Conservation (phyloP, 2,888 invertebrate genomes). For the Drosophila rubida region DNA sequence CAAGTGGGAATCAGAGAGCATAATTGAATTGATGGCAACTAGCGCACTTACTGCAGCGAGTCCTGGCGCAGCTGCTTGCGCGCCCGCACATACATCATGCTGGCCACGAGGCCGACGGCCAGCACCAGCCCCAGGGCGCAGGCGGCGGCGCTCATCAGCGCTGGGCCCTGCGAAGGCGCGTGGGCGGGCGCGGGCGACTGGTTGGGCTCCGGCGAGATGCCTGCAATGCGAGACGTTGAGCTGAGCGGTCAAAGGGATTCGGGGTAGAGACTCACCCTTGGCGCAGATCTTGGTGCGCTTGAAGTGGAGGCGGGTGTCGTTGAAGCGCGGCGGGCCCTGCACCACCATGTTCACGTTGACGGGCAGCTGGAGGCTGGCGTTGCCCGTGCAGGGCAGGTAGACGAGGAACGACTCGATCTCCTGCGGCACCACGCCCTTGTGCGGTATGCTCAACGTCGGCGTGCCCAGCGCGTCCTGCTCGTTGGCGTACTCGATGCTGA, state of each 20-base stretch:
- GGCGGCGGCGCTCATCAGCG: slow-evolving; percentile 92
- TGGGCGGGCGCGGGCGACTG: slow-evolving; percentile 90
- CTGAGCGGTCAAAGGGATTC: no score
- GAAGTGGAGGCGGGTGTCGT: slow-evolving; percentile 90
- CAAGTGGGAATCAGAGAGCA: slow-evolving; percentile 14
- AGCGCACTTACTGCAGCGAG: slow-evolving; percentile 83
- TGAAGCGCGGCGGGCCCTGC: slow-evolving; percentile 89
- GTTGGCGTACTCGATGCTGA: slow-evolving; percentile 83
- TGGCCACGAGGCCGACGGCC: slow-evolving; percentile 83
- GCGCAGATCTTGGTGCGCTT: slow-evolving; percentile 95
- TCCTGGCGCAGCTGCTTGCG: slow-evolving; percentile 84
- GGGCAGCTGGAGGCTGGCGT: slow-evolving; percentile 92
- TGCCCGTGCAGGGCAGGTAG: slow-evolving; percentile 93
- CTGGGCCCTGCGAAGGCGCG: slow-evolving; percentile 88
- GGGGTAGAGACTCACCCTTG: slow-evolving; percentile 88
- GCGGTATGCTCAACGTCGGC: slow-evolving; percentile 93
- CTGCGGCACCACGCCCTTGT: slow-evolving; percentile 91
- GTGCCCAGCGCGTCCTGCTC: slow-evolving; percentile 91
- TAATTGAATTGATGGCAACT: slow-evolving; percentile 46
- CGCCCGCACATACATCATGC: slow-evolving; percentile 85
- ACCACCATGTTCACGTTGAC: slow-evolving; percentile 93
- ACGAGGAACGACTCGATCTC: slow-evolving; percentile 92
- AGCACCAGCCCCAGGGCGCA: slow-evolving; percentile 88
- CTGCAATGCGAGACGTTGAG: slow-evolving; percentile 55
- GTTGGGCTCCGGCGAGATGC: slow-evolving; percentile 87